Evolutionary conservation across 2,888 invertebrate species (phyloP).

Genomic region (Norana najaformis): DNA sequence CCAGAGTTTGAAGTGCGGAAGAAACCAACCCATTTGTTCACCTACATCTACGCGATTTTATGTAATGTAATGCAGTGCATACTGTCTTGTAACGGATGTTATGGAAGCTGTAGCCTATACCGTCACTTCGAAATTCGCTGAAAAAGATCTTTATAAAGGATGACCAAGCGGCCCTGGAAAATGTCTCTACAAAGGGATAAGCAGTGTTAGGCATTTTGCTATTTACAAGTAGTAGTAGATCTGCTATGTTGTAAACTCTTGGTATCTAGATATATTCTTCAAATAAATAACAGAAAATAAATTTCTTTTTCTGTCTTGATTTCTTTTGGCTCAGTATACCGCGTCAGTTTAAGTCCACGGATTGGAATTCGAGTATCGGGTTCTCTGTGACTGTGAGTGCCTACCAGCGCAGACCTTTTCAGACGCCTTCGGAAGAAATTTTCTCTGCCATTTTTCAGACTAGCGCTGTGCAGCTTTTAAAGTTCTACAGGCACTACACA

Average conservation of each 20-base stretch:
- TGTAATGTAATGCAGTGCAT: neutral
- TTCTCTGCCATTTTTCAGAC: neutral
- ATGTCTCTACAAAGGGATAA: neutral
- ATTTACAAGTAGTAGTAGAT: neutral
- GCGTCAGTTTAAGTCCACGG: neutral
- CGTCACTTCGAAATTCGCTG: neutral
- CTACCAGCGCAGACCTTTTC: neutral
- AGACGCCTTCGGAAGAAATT: too few species aligned
- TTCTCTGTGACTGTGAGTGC: neutral
- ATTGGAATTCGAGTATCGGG: neutral
- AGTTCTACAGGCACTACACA: neutral
- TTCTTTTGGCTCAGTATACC: neutral
- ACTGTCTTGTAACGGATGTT: neutral
- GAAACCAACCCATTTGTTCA: too few species aligned
- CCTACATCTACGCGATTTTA: too few species aligned
- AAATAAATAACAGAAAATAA: neutral
- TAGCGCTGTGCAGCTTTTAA: too few species aligned
- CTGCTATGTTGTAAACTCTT: neutral
- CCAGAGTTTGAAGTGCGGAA: too few species aligned
- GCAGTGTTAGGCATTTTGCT: neutral
- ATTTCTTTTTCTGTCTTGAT: neutral
- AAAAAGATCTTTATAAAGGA: neutral
- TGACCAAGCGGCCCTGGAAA: neutral
- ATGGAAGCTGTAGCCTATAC: too few species aligned
- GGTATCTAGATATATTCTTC: neutral